phyloP scores from a whole-genome alignment of 2,888 invertebrate species.

The Drosophila vallismaia region DNA sequence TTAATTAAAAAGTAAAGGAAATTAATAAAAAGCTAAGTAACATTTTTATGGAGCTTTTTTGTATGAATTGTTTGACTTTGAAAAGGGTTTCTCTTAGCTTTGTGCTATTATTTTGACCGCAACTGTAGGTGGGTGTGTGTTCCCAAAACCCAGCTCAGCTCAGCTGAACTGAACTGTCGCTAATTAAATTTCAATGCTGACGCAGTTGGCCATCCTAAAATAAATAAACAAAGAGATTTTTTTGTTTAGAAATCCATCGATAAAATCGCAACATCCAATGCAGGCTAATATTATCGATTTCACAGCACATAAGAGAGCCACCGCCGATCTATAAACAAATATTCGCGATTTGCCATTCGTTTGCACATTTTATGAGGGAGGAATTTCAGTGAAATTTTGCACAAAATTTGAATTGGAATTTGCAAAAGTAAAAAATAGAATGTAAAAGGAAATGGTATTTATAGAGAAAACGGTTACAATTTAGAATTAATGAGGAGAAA shows the following conservation, averaged over 20 bases:
- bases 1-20: not conserved
- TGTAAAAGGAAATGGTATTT: not conserved
- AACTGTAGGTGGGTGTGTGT: constrained; percentile 20
- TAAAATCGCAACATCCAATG: constrained; percentile 8
- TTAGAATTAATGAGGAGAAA: not conserved
- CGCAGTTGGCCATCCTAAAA: constrained; percentile 70
- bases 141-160: constrained; percentile 7
- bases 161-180: constrained; percentile 60
- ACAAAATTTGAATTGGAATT: not conserved
- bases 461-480: not conserved
- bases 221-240: constrained; percentile 63
- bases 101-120: not conserved
- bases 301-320: not conserved
- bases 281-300: constrained; percentile 39
- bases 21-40: not conserved
- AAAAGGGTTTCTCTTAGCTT: not conserved
- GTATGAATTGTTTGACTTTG: not conserved
- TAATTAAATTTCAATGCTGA: constrained; percentile 78
- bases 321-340: constrained; percentile 29
- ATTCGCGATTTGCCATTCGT: constrained; percentile 14
- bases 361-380: constrained; percentile 32
- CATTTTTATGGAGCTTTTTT: too few relatives aligned
- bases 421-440: not conserved
- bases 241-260: constrained; percentile 48
- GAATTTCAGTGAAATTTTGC: constrained; percentile 16